Base-by-base conservation (phyloP, 2,888 invertebrate genomes). In the Microctonus brassicae region DNA sequence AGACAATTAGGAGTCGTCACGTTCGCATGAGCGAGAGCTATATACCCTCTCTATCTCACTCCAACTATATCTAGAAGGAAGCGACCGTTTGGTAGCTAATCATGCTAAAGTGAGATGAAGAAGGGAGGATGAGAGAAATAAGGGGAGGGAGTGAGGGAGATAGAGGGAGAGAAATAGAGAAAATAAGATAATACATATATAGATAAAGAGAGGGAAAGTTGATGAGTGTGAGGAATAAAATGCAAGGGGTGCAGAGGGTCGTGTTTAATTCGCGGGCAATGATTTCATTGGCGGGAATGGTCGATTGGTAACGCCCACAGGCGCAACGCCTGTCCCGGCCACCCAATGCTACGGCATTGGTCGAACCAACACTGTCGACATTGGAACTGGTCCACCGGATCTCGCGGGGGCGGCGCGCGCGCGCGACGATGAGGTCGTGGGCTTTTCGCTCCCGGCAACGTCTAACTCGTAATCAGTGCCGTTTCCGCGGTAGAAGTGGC, bases 1-100 rank as follows among this genome's bases (percentile, higher is more conserved):
- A 87, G 86, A 86, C 87, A 87, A 87, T 87, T 87, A 87, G 87
- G 86, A 86, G 84, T 86, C 86, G 86, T 87, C 86, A 86, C 87
- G 87, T 87, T 84, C 80, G 78, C 77, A 74, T 63, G 70, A 65
- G 66, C 66, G 65, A 61, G 52, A 70, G 58, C 36, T 55, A 66
- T 47, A 53, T 20, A 36, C 75, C 58, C 53, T 24, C n/a, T 55
- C 33, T 29, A 52, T 55, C 61, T 39, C 53, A 64, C 34, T 52
- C 53, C 72, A 68, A 33, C 60, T 9, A 42, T n/a, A 42, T 47
- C 17, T n/a, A 5, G 47, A 47, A 47, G 47, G 9, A n/a, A 47
- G 17, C 47, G 17, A 47, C 47, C 47, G 47, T 17, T 47, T n/a
- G 47, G 47, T 47, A 47, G 17, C 47, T 47, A 47, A n/a, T n/a